Conservation (phyloP, 2,113 vertebrate genomes). For the Meriones unguiculatus region DNA sequence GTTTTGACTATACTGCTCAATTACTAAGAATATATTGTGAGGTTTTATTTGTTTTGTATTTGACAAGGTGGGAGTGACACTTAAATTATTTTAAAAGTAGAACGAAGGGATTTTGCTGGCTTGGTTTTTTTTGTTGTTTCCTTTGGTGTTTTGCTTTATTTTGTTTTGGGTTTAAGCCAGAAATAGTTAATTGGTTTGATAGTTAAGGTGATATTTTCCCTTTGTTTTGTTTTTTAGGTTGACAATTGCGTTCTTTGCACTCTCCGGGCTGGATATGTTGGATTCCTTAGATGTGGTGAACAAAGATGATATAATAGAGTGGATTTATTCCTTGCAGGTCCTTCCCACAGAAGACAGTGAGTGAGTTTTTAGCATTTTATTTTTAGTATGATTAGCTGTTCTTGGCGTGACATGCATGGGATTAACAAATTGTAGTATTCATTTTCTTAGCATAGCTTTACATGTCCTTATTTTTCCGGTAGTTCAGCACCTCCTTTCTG, state of each 20-base stretch:
- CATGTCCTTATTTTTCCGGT: neutral
- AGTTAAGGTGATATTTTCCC: constrained; percentile 81
- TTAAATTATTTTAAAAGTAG: constrained; percentile 55
- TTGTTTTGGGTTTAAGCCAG: neutral
- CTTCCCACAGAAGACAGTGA: constrained; percentile 97
- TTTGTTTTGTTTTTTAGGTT: constrained; percentile 90
- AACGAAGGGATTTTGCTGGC: constrained; percentile 4
- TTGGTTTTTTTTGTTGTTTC: neutral
- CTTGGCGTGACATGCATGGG: neutral
- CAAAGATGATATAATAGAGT: constrained; percentile 94
- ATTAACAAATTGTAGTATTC: constrained; percentile 17
- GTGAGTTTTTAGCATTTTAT: constrained; percentile 89
- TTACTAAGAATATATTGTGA: neutral
- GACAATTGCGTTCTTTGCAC: constrained; percentile 97
- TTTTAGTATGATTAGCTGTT: constrained; percentile 69
- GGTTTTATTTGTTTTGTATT: neutral
- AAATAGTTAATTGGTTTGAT: constrained; percentile 58
- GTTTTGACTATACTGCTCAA: neutral
- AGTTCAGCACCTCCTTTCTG: neutral
- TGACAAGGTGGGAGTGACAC: neutral
- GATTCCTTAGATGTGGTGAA: constrained; percentile 96
- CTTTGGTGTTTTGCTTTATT: neutral
- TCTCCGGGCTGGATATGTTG: constrained; percentile 97
- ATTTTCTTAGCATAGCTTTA: neutral
- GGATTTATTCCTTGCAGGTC: constrained; percentile 99